These are phyloP conservation scores for Drosophila lacertosa DNA, from an alignment of 1,140 invertebrate species.

Conservation along the genomic window DNA sequence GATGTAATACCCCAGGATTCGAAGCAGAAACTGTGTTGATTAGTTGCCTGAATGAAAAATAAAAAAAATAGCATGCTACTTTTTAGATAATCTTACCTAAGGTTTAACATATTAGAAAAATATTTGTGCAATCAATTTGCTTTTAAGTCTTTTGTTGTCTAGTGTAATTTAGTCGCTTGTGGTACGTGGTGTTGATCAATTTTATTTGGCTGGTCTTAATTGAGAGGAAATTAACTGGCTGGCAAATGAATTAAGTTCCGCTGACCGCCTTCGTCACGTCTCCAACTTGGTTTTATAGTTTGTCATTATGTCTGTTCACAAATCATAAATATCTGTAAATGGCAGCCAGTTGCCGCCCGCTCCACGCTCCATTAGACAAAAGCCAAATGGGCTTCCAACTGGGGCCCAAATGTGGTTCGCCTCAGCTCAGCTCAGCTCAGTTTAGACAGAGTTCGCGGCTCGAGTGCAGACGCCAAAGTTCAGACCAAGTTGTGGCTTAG, in stretches of 20 bases:
- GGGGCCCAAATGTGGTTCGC: constrained; percentile 31
- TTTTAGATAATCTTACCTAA: no score
- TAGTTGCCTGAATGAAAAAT: no score
- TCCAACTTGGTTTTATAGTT: constrained; percentile 8
- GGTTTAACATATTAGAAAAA: no score
- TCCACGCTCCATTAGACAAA: constrained; percentile 70
- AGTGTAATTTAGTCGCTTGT: constrained; percentile 2
- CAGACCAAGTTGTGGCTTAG: constrained; percentile 73
- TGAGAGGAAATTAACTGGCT: constrained; percentile 77
- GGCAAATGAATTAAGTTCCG: constrained; percentile 74
- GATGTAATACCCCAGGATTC: no score
- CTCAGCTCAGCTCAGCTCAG: constrained; percentile 27
- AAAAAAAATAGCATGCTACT: no score
- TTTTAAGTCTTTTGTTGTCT: constrained; percentile 25
- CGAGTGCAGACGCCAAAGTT: constrained; percentile 59
- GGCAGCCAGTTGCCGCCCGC: constrained; percentile 48
- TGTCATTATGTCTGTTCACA: constrained; percentile 51
- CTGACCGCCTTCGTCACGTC: constrained; percentile 35
- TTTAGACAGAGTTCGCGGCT: neutral
- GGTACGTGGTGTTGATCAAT: constrained; percentile 9
- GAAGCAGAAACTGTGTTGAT: no score
- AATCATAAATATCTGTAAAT: constrained; percentile 83
- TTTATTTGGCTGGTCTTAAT: constrained; percentile 61
- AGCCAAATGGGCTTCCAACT: no score
- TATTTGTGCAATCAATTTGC: constrained; percentile 19